phyloP scores from a whole-genome alignment of 1,140 invertebrate species.

The Pogonognathellus flavescens region DNA sequence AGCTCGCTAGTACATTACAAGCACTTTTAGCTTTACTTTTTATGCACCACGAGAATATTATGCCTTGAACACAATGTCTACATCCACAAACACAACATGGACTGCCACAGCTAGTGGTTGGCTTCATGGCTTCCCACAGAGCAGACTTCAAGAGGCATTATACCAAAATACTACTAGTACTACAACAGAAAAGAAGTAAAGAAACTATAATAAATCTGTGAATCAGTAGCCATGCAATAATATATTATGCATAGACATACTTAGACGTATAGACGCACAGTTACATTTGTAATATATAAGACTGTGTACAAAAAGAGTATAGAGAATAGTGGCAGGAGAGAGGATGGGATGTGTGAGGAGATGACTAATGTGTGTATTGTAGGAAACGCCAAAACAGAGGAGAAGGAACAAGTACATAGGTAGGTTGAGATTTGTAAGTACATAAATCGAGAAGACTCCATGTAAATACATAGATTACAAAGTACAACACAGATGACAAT shows the following conservation, averaged over 20 bases:
- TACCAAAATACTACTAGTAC: no score
- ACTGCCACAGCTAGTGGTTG: no score
- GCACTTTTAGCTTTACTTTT: background rate
- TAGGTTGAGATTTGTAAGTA: conserved; percentile 9
- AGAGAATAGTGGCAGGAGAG: background rate
- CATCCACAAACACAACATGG: no score
- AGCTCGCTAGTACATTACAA: background rate
- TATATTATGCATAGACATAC: no score
- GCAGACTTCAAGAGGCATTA: no score
- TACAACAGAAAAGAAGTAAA: no score
- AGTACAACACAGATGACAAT: conserved; percentile 28
- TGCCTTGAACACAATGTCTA: no score
- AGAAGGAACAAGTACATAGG: conserved; percentile 20
- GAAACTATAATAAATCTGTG: background rate
- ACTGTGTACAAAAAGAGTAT: background rate
- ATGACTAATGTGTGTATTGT: conserved; percentile 38
- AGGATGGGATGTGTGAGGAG: conserved; percentile 2
- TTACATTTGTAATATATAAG: no score
- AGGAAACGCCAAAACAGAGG: background rate
- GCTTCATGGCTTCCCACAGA: no score
- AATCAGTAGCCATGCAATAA: no score
- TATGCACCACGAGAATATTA: background rate
- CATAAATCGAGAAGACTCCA: conserved; percentile 15
- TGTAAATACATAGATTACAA: conserved; percentile 27
- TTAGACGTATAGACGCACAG: no score